Evolutionary conservation across 2,113 vertebrate genomes (phyloP), one percentile per base, ranked within the genome.

Genomic region (Eulacestoma nigropectus): DNA sequence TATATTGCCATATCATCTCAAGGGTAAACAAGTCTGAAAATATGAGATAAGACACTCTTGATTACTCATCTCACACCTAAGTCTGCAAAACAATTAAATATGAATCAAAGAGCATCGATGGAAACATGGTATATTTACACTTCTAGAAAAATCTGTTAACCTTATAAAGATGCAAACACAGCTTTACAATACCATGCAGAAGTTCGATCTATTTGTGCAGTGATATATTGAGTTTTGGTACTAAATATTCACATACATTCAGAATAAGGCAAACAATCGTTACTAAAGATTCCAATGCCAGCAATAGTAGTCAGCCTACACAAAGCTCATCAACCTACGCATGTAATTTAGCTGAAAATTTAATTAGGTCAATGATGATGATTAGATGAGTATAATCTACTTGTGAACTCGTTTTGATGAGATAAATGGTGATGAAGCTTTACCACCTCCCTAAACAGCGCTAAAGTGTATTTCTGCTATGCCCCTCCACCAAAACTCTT

Each of bases 21-120:
- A 88, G 85, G 16, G 72, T 86, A 95, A 95, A 80, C 42, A 90
- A 95, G 59, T 65, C 72, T 83, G 88, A 80, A 94, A 94, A 88
- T 55, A 75, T 35, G 79, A 90, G 82, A 79, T 60, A 94, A 91
- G 86, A 63, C 76, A 89, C 30, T 74, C 32, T 55, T 41, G 57
- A 84, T 74, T 68, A 82, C 39, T 86, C 77, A 90, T 16, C 67
- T 90, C 55, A 39, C 37, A 90, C 32, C 44, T 59, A 78, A 56
- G 23, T 37, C 69, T 68, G 49, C 46, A 93, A 42, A 89, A 91
- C 37, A 83, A 85, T 62, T 82, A 89, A 75, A 47, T 65, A 79
- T n/a, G 49, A 91, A 70, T 64, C 65, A 67, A 90, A 60, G 6
- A 78, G 37, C 41, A 76, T 7, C 37, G 18, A 68, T 29, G 44